A percentile compares a stretch with the other conserved stretches of the same genome.
phyloP scores from a whole-genome alignment of 2,888 invertebrate species.

The Corythucha ciliata region DNA sequence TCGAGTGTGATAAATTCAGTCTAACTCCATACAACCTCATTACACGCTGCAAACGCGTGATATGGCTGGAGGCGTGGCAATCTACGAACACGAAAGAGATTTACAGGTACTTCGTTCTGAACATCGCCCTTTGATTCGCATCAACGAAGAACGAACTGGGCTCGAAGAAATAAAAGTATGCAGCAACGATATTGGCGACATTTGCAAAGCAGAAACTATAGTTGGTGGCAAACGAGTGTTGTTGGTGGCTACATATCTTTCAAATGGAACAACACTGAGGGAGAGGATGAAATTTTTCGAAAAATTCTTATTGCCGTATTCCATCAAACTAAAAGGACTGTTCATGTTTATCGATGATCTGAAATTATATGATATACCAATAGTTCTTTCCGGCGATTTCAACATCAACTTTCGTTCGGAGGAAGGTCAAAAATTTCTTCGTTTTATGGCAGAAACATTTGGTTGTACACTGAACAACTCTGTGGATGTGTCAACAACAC shows the following conservation, averaged over 20 bases:
- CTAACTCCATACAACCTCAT: constrained; percentile 13
- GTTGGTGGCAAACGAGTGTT: constrained; percentile 16
- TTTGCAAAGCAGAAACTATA: constrained; percentile 19
- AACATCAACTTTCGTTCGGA: constrained; percentile 16
- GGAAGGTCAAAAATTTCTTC: constrained; percentile 13
- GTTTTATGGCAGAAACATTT: constrained; percentile 17
- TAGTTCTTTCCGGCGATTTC: constrained; percentile 18
- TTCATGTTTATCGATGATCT: constrained; percentile 18
- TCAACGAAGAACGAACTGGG: constrained; percentile 14
- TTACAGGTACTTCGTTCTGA: constrained; percentile 11
- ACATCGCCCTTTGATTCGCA: constrained; percentile 19
- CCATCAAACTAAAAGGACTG: constrained; percentile 19
- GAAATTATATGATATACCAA: constrained; percentile 18
- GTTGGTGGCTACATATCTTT: constrained; percentile 16
- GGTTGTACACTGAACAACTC: constrained; percentile 18
- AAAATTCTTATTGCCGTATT: constrained; percentile 10
- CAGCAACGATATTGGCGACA: constrained; percentile 9
- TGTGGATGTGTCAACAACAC: constrained; percentile 20
- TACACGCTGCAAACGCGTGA: neutral
- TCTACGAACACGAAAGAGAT: constrained; percentile 9
- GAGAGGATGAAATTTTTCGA: constrained; percentile 19
- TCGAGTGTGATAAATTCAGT: constrained; percentile 13
- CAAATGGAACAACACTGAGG: constrained; percentile 20
- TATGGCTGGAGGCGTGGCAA: neutral
- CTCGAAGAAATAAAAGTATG: constrained; percentile 3